Base-by-base conservation (phyloP, 2,888 invertebrate genomes). In the Mermis nigrescens region DNA sequence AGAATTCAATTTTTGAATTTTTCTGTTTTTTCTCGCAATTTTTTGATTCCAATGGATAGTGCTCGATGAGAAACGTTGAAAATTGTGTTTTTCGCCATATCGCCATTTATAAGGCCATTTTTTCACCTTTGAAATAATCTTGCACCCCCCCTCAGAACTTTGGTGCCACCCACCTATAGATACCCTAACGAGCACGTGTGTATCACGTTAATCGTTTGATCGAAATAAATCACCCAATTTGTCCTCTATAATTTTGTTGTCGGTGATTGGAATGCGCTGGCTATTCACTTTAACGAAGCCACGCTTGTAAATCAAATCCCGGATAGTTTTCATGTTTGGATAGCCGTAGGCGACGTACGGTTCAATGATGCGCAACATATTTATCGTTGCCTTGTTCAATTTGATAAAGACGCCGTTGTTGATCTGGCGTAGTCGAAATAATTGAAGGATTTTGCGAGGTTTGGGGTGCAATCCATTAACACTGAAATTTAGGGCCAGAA, bases 341-440 rank as follows among this genome's bases (percentile, higher is more conserved):
- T 91, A 91, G 63, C 98, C 98, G 92, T 94, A 98, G 22, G 94
- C 86, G 73, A 94, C 84, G 79, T 92, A 92, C 19, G 98, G 98
- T 75, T 99, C 95, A 61, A 90, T 87, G 68, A 99, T 92, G 73
- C 95, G 84, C 70, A 99, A 79, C 95, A 98, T 98, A 79, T 92
- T 90, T 66, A 95, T 81, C 22, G 98, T 95, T 2, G 98, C 95
- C 75, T 95, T 95, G 80, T 99, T 99, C 68, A 99, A 78, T 70
- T 87, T 86, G 57, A 99, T 81, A 75, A 99, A 99, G 53, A 94
- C 86, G 60, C 92, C 98, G 76, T 99, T 99, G 83, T 99, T 98
- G 78, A 99, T 99, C 78, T 99, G 98, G 58, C 86, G 82, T 73
- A 99, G 79, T 69, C 98, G 84, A 82, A 99, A 90, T 68, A 99